Evolutionary conservation across 2,113 vertebrate species (phyloP).

Genomic region (Ahaetulla prasina): DNA sequence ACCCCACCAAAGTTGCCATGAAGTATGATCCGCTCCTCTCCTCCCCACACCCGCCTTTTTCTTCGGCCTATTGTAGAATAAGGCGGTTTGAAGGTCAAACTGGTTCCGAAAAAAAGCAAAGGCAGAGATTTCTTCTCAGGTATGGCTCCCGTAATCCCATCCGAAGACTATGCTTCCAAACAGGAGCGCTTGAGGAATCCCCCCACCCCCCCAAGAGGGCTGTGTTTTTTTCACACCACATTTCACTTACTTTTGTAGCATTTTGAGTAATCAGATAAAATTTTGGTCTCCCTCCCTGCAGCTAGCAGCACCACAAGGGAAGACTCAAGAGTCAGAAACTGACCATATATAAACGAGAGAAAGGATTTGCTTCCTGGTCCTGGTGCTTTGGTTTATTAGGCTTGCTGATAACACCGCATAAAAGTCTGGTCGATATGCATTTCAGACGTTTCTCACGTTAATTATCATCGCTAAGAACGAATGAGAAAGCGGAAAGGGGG

Average conservation of each 20-base stretch:
- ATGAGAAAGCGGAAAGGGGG: background rate
- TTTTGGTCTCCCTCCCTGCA: background rate
- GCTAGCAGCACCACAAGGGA: background rate
- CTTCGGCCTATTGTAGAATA: background rate
- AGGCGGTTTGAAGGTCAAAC: background rate
- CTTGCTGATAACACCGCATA: constrained; percentile 1
- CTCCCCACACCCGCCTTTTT: background rate
- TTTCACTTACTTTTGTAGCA: background rate
- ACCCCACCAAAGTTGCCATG: background rate
- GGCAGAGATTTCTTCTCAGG: background rate
- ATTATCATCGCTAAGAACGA: constrained; percentile 9
- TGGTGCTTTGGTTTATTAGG: constrained; percentile 13
- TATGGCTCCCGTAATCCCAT: background rate
- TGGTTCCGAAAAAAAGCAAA: background rate
- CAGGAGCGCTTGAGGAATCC: background rate
- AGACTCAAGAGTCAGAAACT: too few relatives aligned
- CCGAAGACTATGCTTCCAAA: background rate
- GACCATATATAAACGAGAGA: background rate
- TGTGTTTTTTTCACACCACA: background rate
- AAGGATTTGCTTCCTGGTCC: background rate
- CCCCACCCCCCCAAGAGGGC: background rate
- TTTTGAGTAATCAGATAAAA: too few relatives aligned
- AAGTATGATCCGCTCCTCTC: background rate
- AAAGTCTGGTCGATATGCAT: constrained; percentile 19
- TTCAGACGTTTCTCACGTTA: constrained; percentile 28